Evolutionary conservation across 2,797 vertebrate species (phyloP), one percentile per base, ranked within the genome.

Genomic region (Eulemur albifrons): DNA sequence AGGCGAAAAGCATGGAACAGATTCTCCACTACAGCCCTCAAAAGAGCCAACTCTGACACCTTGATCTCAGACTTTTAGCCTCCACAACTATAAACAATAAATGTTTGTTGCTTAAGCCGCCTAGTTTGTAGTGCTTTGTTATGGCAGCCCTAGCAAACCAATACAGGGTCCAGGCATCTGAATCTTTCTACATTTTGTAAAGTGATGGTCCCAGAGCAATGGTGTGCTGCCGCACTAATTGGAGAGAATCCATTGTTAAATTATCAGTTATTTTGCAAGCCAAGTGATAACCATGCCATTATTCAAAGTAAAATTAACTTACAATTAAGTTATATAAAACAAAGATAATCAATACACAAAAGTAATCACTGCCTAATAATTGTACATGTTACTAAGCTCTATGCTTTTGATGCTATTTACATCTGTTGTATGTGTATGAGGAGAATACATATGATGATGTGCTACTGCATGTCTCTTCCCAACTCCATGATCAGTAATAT

Each of bases 281-380:
- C 9, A 73, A 38, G 23, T 20, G 18, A 84, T 73, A 79, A 43
- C 45, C 10, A 83, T 70, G 11, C 11, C n/a, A 89, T 84, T 65
- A 63, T 25, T 90, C 30, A 92, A 96, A 97, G 65, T 92, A 73
- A 83, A 87, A 84, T 88, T 27, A 92, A n/a, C 54, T 80, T 82
- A 45, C 70, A 91, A 91, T 63, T 84, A 54, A 85, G 20, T 65
- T 85, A 61, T 43, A 80, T 59, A 91, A 89, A 90, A 72, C 32
- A 88, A 75, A 73, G 17, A 54, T 35, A 84, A 35, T 67, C 40
- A 96, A 54, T 69, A 54, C n/a, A 88, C 15, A 72, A 72, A 89
- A 69, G 65, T 32, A 35, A 83, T 94, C 12, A 79, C 15, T 18
- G 57, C 21, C 30, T 90, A 65, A 13, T 63, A 83, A 72, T 57